phyloP scores from a whole-genome alignment of 2,888 invertebrate genomes.

The Brachypterus glaber region DNA sequence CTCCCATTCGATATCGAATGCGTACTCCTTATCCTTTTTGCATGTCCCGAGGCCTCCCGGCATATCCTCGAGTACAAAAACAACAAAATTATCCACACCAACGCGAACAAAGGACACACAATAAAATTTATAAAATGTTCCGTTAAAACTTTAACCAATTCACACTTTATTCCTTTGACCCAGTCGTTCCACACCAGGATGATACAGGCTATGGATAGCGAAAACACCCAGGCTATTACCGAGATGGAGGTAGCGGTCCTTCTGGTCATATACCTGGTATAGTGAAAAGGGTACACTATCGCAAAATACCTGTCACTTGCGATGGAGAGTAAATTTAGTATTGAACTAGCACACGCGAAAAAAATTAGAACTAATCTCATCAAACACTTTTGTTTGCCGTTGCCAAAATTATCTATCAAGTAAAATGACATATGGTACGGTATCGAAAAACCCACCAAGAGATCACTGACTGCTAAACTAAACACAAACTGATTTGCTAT shows the following conservation, averaged over 20 bases:
- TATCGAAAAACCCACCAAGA: slow-evolving; percentile 65
- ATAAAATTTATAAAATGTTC: slow-evolving; percentile 39
- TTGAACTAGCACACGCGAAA: slow-evolving; percentile 68
- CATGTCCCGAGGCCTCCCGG: slow-evolving; percentile 66
- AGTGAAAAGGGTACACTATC: slow-evolving; percentile 69
- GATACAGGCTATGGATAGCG: slow-evolving; percentile 56
- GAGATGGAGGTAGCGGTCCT: slow-evolving; percentile 54
- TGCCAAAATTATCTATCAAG: slow-evolving; percentile 49
- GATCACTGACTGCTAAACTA: slow-evolving; percentile 69
- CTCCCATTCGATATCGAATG: slow-evolving; percentile 38
- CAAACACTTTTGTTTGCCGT: slow-evolving; percentile 54
- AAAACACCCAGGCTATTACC: slow-evolving; percentile 56
- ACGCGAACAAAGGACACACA: slow-evolving; percentile 60
- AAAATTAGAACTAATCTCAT: slow-evolving; percentile 64
- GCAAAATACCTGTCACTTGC: slow-evolving; percentile 73
- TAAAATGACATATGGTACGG: slow-evolving; percentile 74
- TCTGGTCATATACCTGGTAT: slow-evolving; percentile 66
- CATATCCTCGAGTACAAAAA: slow-evolving; percentile 69
- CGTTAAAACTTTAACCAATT: slow-evolving; percentile 55
- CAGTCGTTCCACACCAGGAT: slow-evolving; percentile 74
- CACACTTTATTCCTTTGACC: slow-evolving; percentile 47
- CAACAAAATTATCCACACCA: slow-evolving; percentile 68
- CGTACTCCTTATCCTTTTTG: slow-evolving; percentile 54
- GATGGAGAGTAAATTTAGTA: slow-evolving; percentile 68
- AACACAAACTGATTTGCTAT: slow-evolving; percentile 71